These are phyloP conservation scores for Athalia circularis DNA, from an alignment of 2,888 invertebrate species.

Conservation along the genomic window DNA sequence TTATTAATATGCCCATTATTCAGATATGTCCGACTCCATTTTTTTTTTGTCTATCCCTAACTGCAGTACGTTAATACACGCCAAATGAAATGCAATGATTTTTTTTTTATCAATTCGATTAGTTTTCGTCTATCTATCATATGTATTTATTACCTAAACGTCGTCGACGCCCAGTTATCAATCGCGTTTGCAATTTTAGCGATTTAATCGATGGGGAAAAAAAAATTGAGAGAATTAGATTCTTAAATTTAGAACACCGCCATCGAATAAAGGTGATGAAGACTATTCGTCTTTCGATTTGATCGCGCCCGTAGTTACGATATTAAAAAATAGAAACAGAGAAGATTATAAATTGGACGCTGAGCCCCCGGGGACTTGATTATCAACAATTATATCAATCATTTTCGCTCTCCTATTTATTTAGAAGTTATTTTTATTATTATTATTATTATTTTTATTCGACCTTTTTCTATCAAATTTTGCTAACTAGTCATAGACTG, in stretches of 20 bases:
- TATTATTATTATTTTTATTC: neutral
- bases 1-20: conserved; percentile 24
- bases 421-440: neutral
- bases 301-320: conserved; percentile 11
- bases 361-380: neutral
- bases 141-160: neutral
- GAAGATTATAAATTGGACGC: conserved; percentile 2
- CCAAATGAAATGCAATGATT: neutral
- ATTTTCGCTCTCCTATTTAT: neutral
- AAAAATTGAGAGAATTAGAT: no score
- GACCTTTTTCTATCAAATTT: conserved; percentile 29
- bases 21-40: conserved; percentile 34
- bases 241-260: no score
- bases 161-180: neutral
- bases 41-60: neutral
- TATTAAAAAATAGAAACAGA: conserved; percentile 16
- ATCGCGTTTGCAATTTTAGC: neutral
- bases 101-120: neutral
- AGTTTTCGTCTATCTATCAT: neutral
- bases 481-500: conserved; percentile 5
- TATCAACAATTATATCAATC: conserved; percentile 13
- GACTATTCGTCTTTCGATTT: conserved; percentile 1
- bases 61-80: neutral
- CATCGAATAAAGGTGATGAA: no score
- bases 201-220: neutral